These are phyloP conservation scores for Taeniopygia guttata DNA, from an alignment of 2,797 vertebrate genomes.

Conservation along the genomic window DNA sequence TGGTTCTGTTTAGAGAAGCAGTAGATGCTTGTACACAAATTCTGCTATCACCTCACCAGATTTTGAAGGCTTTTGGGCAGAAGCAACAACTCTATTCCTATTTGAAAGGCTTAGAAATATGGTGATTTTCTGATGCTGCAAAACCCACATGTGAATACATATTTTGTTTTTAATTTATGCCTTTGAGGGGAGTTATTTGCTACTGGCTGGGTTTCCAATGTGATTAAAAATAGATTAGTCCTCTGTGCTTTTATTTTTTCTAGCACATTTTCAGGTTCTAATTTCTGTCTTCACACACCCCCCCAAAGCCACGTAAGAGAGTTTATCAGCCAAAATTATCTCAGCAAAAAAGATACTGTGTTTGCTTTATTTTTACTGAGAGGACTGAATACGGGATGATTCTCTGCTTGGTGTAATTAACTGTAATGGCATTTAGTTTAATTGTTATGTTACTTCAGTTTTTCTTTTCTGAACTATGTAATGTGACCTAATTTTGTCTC, in stretches of 20 bases:
- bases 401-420: neutral
- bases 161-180: constrained; percentile 17
- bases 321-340: neutral
- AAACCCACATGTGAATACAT: neutral
- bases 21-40: neutral
- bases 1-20: neutral
- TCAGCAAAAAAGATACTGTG: neutral
- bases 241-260: neutral
- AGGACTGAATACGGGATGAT: neutral
- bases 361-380: neutral
- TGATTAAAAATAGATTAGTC: constrained; percentile 29
- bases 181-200: constrained; percentile 6
- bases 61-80: neutral
- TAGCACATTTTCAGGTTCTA: neutral
- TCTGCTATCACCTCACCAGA: neutral
- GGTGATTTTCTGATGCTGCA: neutral
- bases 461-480: neutral
- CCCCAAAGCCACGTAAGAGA: neutral
- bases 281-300: neutral
- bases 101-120: neutral
- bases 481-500: neutral
- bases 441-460: neutral
- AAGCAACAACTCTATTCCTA: neutral
- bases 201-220: constrained; percentile 1
- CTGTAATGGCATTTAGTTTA: neutral